Percentiles rank a stretch among this genome's conserved stretches.
phyloP scores from a whole-genome alignment of 1,140 invertebrate genomes.

The Brachionus asplanchnoidis region DNA sequence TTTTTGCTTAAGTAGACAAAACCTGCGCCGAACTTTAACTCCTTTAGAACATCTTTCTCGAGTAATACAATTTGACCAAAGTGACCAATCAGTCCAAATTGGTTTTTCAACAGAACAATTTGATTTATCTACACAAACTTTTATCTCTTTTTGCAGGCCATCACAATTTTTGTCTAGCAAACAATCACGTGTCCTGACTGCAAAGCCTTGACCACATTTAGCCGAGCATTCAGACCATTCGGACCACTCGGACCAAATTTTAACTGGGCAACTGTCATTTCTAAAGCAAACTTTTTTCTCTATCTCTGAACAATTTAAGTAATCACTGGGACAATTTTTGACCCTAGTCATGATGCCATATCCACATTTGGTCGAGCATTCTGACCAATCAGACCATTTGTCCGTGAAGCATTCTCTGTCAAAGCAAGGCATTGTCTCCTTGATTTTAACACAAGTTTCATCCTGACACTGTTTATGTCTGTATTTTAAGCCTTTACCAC shows the following conservation, averaged over 20 bases:
- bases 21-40: not conserved
- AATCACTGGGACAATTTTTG: not conserved
- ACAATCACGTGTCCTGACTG: not conserved
- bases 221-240: conserved; percentile 23
- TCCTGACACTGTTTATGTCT: not conserved
- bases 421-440: not conserved
- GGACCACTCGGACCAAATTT: not conserved
- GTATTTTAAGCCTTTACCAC: not conserved
- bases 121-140: not conserved
- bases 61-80: conserved; percentile 25
- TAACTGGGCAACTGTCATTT: not conserved
- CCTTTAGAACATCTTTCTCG: not conserved
- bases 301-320: not conserved
- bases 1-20: conserved; percentile 1
- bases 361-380: conserved; percentile 35
- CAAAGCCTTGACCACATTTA: conserved; percentile 11
- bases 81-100: conserved; percentile 29
- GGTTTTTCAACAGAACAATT: not conserved
- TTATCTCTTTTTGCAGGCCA: not conserved
- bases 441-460: not conserved
- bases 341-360: not conserved
- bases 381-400: conserved; percentile 19
- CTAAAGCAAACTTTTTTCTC: not conserved
- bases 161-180: not conserved
- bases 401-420: conserved; percentile 1